Conservation (phyloP, 1,140 invertebrate genomes). For the Cotesia chilonis region DNA sequence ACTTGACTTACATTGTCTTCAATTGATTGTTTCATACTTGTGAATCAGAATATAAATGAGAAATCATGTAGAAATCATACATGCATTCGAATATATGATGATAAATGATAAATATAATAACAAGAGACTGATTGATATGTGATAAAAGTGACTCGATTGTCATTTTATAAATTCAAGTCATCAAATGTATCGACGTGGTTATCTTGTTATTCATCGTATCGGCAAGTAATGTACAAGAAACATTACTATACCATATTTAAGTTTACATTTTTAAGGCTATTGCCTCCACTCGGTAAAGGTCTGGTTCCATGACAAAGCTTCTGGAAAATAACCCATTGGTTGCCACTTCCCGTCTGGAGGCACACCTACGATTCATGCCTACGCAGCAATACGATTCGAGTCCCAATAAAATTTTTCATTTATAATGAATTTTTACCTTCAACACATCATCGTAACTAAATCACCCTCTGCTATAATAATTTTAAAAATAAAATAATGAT, state of each 20-base stretch:
- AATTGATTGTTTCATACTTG: no score
- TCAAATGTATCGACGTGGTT: slow-evolving; percentile 13
- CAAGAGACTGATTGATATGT: no score
- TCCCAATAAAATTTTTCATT: slow-evolving; percentile 13
- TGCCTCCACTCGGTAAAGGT: slow-evolving; percentile 3
- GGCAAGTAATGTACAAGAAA: slow-evolving; percentile 12
- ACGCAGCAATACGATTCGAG: slow-evolving; percentile 18
- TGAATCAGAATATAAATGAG: not conserved
- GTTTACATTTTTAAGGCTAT: not conserved
- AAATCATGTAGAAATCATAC: not conserved
- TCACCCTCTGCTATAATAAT: not conserved
- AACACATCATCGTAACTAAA: not conserved
- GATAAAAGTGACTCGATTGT: slow-evolving; percentile 20
- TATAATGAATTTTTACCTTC: not conserved
- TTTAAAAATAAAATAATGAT: not conserved
- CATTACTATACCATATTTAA: not conserved
- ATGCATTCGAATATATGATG: not conserved
- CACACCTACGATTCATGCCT: slow-evolving; percentile 35
- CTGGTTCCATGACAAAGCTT: slow-evolving; percentile 36
- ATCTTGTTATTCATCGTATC: slow-evolving; percentile 12
- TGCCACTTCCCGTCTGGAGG: slow-evolving; percentile 37
- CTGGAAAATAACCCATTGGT: slow-evolving; percentile 36
- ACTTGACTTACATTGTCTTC: no score
- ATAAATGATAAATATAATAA: no score
- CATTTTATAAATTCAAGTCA: slow-evolving; percentile 21